Conservation (phyloP, 1,140 invertebrate species). For the Fragariocoptes setiger region DNA sequence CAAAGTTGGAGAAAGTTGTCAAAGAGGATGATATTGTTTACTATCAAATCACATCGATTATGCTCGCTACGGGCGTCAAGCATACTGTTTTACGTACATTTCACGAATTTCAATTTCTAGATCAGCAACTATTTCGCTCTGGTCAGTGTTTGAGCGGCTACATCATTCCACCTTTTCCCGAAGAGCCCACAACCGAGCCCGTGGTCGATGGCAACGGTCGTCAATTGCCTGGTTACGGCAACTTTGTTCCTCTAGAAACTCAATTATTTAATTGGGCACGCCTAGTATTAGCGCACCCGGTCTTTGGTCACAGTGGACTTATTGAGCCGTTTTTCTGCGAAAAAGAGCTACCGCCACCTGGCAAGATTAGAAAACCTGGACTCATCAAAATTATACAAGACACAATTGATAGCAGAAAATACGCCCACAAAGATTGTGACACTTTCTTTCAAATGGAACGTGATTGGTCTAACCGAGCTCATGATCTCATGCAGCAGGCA, state of each 20-base stretch:
- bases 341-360: background rate
- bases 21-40: too few relatives aligned
- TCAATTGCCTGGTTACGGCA: background rate
- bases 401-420: constrained; percentile 2
- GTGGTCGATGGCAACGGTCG: background rate
- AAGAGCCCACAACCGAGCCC: background rate
- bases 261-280: constrained; percentile 5
- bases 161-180: background rate
- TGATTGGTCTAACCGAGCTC: constrained; percentile 16
- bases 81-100: background rate
- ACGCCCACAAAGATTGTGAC: constrained; percentile 15
- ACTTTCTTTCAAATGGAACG: constrained; percentile 20
- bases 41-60: too few relatives aligned
- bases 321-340: constrained; percentile 3
- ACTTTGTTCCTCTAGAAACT: background rate
- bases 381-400: constrained; percentile 2
- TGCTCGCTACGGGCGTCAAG: too few relatives aligned
- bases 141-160: background rate
- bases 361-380: constrained; percentile 2
- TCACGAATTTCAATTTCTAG: background rate
- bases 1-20: too few relatives aligned
- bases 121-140: background rate
- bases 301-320: background rate
- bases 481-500: constrained; percentile 14
- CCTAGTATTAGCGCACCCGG: constrained; percentile 6